A percentile compares a stretch with the other conserved stretches of the same genome.
These are phyloP conservation scores for Drosophila oshimai DNA, from an alignment of 1,140 invertebrate genomes.

Conservation along the genomic window DNA sequence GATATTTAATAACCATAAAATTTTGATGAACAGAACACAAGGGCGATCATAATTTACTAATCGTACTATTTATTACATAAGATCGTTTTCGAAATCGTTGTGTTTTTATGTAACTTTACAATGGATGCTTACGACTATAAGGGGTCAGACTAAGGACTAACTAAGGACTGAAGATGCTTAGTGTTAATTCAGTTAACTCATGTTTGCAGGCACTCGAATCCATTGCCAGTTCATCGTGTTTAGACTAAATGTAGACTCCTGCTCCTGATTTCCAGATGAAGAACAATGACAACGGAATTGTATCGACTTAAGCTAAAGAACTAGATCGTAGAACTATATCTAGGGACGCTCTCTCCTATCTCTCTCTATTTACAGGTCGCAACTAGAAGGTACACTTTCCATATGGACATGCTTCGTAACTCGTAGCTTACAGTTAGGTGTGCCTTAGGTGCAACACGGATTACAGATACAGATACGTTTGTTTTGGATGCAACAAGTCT, in stretches of 20 bases:
- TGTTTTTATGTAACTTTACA: constrained; percentile 49
- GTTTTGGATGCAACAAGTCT: constrained; percentile 81
- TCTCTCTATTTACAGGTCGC: constrained; percentile 69
- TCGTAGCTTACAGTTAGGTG: constrained; percentile 59
- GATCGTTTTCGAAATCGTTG: constrained; percentile 72
- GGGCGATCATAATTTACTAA: constrained; percentile 65
- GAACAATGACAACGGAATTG: constrained; percentile 68
- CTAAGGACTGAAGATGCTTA: constrained; percentile 4
- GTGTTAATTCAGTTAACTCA: constrained; percentile 4
- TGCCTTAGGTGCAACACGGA: constrained; percentile 25
- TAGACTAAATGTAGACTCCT: constrained; percentile 12
- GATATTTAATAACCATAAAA: constrained; percentile 24
- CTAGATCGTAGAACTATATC: constrained; percentile 46
- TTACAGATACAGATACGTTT: constrained; percentile 70
- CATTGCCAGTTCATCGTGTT: constrained; percentile 6
- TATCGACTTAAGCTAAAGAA: constrained; percentile 50
- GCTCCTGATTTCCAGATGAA: constrained; percentile 22
- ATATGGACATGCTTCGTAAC: constrained; percentile 57
- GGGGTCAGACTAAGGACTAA: constrained; percentile 37
- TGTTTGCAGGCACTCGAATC: constrained; percentile 36
- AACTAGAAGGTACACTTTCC: constrained; percentile 77
- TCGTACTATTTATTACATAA: constrained; percentile 62
- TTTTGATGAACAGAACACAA: background rate
- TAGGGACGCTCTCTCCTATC: constrained; percentile 32
- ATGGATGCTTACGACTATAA: constrained; percentile 23